Evolutionary conservation across 2,888 invertebrate species (phyloP), one percentile per base, ranked within the genome.

Genomic region (Pinctada fucata): DNA sequence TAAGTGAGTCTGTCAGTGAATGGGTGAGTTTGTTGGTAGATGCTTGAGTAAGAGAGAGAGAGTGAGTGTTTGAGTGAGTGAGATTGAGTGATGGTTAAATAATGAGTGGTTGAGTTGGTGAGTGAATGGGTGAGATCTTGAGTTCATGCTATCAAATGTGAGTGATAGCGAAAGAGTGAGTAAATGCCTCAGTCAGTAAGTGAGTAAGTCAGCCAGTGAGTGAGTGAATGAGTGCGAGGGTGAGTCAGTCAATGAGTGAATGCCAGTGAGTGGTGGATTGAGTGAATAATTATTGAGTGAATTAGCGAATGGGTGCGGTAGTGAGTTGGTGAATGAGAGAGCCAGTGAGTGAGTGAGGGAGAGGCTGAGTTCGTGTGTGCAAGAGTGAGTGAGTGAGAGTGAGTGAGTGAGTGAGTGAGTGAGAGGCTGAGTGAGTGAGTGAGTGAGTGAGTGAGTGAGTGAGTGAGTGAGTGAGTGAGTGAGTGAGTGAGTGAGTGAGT

Each of bases 311-410:
- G 31, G 31, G 31, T 31, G 31, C 1, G 31, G 31, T 31, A 31
- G 31, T 31, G 31, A 31, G 31, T 31, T 31, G 50, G 79, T 75
- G 69, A 66, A 75, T 77, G 77, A 72, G 77, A 78, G 80, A 79
- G 77, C 72, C 79, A 71, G 73, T 70, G 58, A 74, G 82, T 78
- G 81, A 52, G 82, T 76, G 76, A 64, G 82, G 73, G 78, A 63
- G 79, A 65, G 79, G 52, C 79, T 75, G 82, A 69, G 81, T 76
- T 78, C 66, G 80, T 78, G 82, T 74, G 75, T 78, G 79, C 75
- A 78, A 69, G 80, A 78, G 79, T 80, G 80, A 76, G 80, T 76
- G 75, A 68, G 79, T 68, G 78, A 66, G 80, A 75, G 82, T 64
- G 77, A 72, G 82, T 69, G 82, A 73, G 78, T 67, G 80, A 66